phyloP scores from a whole-genome alignment of 2,888 invertebrate species.

The Tolmerus cingulatus region DNA sequence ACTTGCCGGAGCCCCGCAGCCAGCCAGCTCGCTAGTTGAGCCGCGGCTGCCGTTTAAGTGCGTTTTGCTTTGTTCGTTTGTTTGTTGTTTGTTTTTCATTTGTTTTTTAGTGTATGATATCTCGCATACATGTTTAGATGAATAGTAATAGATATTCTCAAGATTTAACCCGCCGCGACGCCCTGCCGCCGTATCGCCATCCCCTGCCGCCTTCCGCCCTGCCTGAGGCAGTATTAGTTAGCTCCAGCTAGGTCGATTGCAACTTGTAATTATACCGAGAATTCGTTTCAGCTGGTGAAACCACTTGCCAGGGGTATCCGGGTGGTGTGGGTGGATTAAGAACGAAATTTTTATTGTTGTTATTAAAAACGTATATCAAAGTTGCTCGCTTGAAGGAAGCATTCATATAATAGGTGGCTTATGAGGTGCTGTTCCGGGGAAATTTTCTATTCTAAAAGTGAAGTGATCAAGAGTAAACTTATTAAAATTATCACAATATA shows the following conservation, averaged over 20 bases:
- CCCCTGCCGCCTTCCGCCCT: not conserved
- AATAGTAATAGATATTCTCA: slow-evolving; percentile 28
- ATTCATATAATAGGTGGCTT: not conserved
- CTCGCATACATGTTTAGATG: not conserved
- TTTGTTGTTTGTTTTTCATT: slow-evolving; percentile 23
- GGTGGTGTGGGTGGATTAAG: not conserved
- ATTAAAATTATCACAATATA: not conserved
- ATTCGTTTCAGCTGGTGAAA: not conserved
- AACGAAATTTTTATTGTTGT: not conserved
- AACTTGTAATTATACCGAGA: slow-evolving; percentile 21
- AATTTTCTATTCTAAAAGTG: not conserved
- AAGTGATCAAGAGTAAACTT: not conserved
- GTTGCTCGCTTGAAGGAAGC: not conserved
- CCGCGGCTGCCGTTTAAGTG: slow-evolving; percentile 27
- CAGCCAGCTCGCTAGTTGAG: slow-evolving; percentile 9
- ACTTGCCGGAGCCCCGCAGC: not conserved
- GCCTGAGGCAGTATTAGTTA: slow-evolving; percentile 25
- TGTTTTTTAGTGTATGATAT: slow-evolving; percentile 5
- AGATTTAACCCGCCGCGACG: not conserved
- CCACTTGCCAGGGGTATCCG: not conserved
- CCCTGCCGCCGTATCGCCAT: too few species aligned
- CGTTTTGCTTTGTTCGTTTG: slow-evolving; percentile 36
- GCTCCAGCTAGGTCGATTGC: not conserved
- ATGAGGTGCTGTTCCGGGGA: not conserved
- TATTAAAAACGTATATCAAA: not conserved